Evolutionary conservation across 2,113 vertebrate species (phyloP), one percentile per base, ranked within the genome.

Genomic region (Merops nubicus): DNA sequence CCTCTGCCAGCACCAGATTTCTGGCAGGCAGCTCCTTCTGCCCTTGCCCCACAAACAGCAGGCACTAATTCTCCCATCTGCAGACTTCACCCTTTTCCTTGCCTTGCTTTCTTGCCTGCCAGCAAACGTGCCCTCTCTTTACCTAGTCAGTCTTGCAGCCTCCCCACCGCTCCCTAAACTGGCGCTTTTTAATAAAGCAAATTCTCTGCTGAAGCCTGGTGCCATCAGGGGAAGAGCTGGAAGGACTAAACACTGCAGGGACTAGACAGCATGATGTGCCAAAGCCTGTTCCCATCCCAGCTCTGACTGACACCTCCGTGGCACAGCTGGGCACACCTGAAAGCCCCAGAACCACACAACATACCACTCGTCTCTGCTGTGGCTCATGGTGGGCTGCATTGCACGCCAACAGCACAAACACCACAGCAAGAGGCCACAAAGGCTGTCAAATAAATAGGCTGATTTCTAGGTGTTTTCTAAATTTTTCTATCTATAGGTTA

Each of bases 1-100:
- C 81, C 92, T 91, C 92, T 96, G 95, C 95, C 96, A 97, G 91
- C 91, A 92, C 95, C 95, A 91, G 92, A 93, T 93, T 94, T 96
- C 96, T 96, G 95, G 96, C 94, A 93, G 70, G 77, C 95, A 74
- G 69, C 88, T 95, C 92, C 87, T 91, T 50, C 90, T 94, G 85
- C 93, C 96, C 94, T 96, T 92, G 91, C 72, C 88, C 85, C 93
- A 81, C 83, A 92, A 92, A 90, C 97, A 97, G 96, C 96, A 95
- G 94, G 94, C 96, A 96, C 79, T 72, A 83, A 85, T 85, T 93
- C 85, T 93, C 91, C 94, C 92, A 94, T 96, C 94, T 96, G 96
- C 96, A 96, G 88, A 72, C 69, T 94, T 96, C 78, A 85, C 75
- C 93, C 87, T 85, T 88, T 48, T 57, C 84, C 84, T 95, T 86